These are phyloP conservation scores for Jacana jacana DNA, from an alignment of 2,113 vertebrate species.

Conservation along the genomic window DNA sequence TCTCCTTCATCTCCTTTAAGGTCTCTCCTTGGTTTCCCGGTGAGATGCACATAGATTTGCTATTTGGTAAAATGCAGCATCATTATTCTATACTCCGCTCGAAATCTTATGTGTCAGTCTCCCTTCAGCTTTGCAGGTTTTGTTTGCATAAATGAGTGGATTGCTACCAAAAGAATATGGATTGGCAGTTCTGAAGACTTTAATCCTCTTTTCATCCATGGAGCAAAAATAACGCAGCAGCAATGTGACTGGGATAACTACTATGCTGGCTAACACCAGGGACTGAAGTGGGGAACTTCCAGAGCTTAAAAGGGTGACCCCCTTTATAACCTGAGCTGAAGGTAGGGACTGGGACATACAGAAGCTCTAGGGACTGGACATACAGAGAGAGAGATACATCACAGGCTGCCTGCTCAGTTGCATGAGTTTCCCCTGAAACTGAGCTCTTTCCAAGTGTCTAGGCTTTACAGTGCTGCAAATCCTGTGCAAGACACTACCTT, in stretches of 20 bases:
- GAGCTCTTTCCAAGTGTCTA: not conserved
- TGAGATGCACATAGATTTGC: not conserved
- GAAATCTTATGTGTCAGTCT: not conserved
- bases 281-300: not conserved
- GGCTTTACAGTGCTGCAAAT: not conserved
- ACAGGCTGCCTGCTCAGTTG: not conserved
- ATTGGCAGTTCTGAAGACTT: slow-evolving; percentile 2
- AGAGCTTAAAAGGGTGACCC: not conserved
- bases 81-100: not conserved
- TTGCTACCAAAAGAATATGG: slow-evolving; percentile 1
- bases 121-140: slow-evolving; percentile 4
- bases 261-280: not conserved
- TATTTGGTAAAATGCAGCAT: not conserved
- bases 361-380: not conserved
- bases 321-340: not conserved
- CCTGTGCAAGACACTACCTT: not conserved
- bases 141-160: not conserved
- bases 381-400: not conserved
- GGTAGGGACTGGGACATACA: no score
- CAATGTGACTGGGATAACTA: not conserved
- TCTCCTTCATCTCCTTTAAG: not conserved
- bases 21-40: not conserved
- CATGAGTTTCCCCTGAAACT: not conserved
- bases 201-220: slow-evolving; percentile 7
- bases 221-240: not conserved